Conservation (phyloP, 1,140 invertebrate species). For the Hirudo medicinalis region DNA sequence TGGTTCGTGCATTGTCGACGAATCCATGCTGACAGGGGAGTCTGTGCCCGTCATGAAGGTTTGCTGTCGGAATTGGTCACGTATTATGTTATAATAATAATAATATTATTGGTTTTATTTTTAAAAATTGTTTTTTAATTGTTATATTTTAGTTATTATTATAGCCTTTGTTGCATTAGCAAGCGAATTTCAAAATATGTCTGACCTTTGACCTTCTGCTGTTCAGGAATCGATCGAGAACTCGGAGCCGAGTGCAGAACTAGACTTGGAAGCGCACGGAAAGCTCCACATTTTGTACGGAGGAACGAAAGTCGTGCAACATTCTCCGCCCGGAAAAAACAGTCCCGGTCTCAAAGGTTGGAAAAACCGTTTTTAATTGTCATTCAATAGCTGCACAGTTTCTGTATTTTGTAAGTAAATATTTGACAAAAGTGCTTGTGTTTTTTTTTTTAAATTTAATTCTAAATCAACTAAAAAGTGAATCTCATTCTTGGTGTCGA, state of each 20-base stretch:
- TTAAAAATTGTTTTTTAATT: too few species aligned
- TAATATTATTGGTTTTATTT: too few species aligned
- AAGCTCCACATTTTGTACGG: slow-evolving; percentile 89
- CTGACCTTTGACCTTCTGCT: too few species aligned
- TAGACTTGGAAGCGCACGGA: slow-evolving; percentile 75
- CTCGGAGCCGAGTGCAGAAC: slow-evolving; percentile 47
- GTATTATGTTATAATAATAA: background rate
- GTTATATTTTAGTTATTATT: too few species aligned
- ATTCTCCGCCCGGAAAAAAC: slow-evolving; percentile 38
- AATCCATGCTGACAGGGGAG: slow-evolving; percentile 86
- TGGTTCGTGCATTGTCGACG: slow-evolving; percentile 89
- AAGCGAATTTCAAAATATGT: too few species aligned
- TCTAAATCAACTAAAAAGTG: too few species aligned
- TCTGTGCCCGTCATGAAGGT: slow-evolving; percentile 99
- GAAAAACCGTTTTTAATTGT: background rate
- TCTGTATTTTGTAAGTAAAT: too few species aligned
- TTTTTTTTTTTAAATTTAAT: too few species aligned
- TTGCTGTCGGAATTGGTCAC: background rate
- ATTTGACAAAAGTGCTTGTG: too few species aligned
- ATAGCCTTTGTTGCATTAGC: too few species aligned
- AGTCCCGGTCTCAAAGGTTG: slow-evolving; percentile 36
- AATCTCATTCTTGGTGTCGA: background rate
- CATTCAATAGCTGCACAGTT: too few species aligned
- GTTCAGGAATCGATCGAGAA: slow-evolving; percentile 68
- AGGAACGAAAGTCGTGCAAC: slow-evolving; percentile 65